Percentiles rank a stretch among this genome's conserved stretches.
These are phyloP conservation scores for Drosophila tripunctata DNA, from an alignment of 2,888 invertebrate genomes.

Conservation along the genomic window DNA sequence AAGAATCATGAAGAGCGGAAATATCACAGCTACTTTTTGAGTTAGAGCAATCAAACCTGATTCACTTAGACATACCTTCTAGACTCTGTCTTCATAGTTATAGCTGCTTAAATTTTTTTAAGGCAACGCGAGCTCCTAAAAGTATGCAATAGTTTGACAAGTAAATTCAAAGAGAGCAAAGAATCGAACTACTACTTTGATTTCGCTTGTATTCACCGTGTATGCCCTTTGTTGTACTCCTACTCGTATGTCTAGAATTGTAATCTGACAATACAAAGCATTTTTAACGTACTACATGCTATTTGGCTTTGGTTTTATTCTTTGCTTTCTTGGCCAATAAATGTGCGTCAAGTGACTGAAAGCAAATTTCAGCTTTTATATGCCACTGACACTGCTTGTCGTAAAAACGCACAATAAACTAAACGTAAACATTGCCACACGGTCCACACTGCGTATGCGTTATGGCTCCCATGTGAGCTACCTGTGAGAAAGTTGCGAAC, in stretches of 20 bases:
- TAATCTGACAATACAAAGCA: conserved; percentile 9
- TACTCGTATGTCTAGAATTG: not conserved
- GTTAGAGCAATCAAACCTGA: too few species aligned
- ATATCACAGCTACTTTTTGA: too few species aligned
- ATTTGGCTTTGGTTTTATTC: conserved; percentile 26
- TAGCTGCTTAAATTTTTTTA: too few species aligned
- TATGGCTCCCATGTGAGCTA: conserved; percentile 62
- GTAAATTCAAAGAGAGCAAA: too few species aligned
- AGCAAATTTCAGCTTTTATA: conserved; percentile 58
- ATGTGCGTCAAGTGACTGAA: conserved; percentile 45
- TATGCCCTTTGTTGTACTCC: not conserved
- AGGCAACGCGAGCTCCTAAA: too few species aligned
- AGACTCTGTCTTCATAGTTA: too few species aligned
- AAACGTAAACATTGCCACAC: conserved; percentile 63
- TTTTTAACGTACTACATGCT: conserved; percentile 2
- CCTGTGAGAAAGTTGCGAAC: conserved; percentile 22
- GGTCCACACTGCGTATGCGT: conserved; percentile 66
- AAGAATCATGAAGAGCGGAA: too few species aligned
- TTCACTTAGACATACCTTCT: too few species aligned
- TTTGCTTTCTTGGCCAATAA: conserved; percentile 53
- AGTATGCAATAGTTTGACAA: too few species aligned
- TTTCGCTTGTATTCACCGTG: too few species aligned
- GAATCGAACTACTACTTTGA: too few species aligned
- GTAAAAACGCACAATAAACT: conserved; percentile 74
- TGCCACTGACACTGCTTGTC: conserved; percentile 60